These are phyloP conservation scores for Lepidocolaptes lacrymiger DNA, from an alignment of 2,797 vertebrate species.

Conservation along the genomic window DNA sequence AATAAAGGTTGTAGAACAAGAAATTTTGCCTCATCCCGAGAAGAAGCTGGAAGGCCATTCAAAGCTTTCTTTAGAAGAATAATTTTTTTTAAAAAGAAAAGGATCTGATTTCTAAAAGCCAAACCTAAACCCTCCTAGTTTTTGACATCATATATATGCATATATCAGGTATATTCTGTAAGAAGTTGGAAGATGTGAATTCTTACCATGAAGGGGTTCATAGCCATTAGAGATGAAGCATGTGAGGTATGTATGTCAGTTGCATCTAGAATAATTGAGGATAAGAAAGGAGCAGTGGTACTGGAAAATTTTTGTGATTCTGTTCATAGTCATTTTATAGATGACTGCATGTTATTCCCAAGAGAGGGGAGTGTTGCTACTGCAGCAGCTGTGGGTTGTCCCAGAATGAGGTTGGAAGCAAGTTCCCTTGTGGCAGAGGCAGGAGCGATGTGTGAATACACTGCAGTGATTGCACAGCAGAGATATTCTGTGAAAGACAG, in stretches of 20 bases:
- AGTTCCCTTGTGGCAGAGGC: not conserved
- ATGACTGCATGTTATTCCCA: accelerated
- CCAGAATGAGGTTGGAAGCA: not conserved
- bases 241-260: not conserved
- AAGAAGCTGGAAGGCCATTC: not conserved
- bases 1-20: not conserved
- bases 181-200: not conserved
- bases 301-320: not conserved
- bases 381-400: not conserved
- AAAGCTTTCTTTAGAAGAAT: not conserved
- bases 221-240: not conserved
- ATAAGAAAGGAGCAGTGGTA: not conserved
- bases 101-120: not conserved
- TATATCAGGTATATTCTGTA: not conserved
- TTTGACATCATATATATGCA: not conserved
- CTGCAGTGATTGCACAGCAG: not conserved
- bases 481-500: accelerated
- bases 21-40: not conserved
- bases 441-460: not conserved
- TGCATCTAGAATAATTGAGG: not conserved
- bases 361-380: not conserved
- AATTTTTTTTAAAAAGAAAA: not conserved
- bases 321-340: not conserved
- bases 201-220: not conserved
- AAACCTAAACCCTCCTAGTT: not conserved